These are phyloP conservation scores for Pseudochirops cupreus DNA, from an alignment of 2,797 vertebrate species.

Conservation along the genomic window DNA sequence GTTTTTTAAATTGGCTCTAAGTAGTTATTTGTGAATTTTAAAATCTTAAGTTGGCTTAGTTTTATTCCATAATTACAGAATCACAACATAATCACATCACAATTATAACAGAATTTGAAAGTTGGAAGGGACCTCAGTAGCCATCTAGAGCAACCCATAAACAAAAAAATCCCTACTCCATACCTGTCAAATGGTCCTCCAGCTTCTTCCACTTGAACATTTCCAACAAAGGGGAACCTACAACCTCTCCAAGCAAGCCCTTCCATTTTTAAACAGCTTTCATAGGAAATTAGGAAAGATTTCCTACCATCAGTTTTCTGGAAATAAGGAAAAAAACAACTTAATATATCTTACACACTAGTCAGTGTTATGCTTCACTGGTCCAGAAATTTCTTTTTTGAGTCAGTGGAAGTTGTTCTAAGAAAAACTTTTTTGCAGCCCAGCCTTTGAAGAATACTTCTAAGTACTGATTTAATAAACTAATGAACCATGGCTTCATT, in stretches of 20 bases:
- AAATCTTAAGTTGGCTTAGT: conserved; percentile 17
- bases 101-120: conserved; percentile 5
- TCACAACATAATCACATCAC: background rate
- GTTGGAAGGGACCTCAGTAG: background rate
- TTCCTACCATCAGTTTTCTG: background rate
- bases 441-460: conserved; percentile 4
- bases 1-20: conserved; percentile 52
- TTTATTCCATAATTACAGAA: conserved; percentile 28
- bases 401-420: background rate
- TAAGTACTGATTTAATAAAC: background rate
- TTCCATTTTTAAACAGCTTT: background rate
- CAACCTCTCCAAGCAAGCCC: conserved; percentile 34
- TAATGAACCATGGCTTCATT: background rate
- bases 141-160: background rate
- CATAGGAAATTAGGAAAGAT: background rate
- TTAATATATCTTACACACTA: conserved; percentile 3
- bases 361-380: background rate
- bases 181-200: background rate
- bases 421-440: conserved; percentile 7
- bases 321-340: conserved; percentile 20
- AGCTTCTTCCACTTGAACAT: conserved; percentile 1
- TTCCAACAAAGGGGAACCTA: background rate
- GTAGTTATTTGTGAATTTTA: conserved; percentile 56
- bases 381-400: conserved; percentile 11
- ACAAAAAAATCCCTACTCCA: background rate